phyloP scores from a whole-genome alignment of 2,113 vertebrate species.

The Silurus meridionalis region DNA sequence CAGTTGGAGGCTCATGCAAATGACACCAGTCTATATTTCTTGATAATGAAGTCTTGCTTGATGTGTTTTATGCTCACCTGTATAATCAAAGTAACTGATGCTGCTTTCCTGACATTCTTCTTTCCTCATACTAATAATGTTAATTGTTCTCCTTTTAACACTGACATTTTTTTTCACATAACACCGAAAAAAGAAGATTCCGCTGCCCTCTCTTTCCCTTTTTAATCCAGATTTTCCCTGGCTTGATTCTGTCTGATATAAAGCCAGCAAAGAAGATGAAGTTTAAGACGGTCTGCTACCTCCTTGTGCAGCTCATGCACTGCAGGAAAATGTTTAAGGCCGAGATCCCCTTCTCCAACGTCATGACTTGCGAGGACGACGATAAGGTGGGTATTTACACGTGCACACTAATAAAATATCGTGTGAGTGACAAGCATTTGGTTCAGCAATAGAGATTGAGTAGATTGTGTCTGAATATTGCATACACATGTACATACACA shows the following conservation, averaged over 20 bases:
- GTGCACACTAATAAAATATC: neutral
- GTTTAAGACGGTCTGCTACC: slow-evolving; percentile 88
- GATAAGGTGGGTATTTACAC: slow-evolving; percentile 76
- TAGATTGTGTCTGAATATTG: neutral
- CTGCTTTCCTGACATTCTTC: neutral
- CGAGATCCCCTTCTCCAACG: slow-evolving; percentile 87
- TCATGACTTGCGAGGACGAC: slow-evolving; percentile 87
- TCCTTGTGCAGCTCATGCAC: slow-evolving; percentile 88
- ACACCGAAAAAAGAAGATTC: slow-evolving; percentile 1
- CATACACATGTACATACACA: neutral
- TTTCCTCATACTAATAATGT: neutral
- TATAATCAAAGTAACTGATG: neutral
- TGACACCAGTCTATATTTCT: slow-evolving; percentile 12
- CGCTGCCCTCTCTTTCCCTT: slow-evolving; percentile 11
- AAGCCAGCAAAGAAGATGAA: slow-evolving; percentile 89
- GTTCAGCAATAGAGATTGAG: neutral
- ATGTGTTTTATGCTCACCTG: neutral
- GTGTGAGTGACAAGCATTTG: neutral
- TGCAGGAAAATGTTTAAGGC: slow-evolving; percentile 91
- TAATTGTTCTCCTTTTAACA: slow-evolving; percentile 1
- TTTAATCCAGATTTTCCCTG: slow-evolving; percentile 81
- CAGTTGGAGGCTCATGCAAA: neutral
- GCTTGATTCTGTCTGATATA: slow-evolving; percentile 85
- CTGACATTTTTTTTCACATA: slow-evolving; percentile 10
- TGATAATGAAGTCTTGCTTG: slow-evolving; percentile 26